Base-by-base conservation (phyloP, 2,113 vertebrate species). In the Sinocyclocheilus maitianheensis region DNA sequence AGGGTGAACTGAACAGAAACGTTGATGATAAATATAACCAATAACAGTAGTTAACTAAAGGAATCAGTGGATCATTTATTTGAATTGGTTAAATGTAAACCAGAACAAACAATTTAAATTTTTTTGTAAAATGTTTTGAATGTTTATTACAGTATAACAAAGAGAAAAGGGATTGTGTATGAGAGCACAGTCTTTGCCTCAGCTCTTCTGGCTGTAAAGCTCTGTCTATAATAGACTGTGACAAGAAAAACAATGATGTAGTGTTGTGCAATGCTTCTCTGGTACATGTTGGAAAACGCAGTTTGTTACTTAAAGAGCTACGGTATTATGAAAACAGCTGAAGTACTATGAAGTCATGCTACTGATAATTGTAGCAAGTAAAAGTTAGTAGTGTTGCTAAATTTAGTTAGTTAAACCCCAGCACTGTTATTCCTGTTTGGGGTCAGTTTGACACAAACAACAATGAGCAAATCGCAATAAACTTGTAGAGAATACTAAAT, bases 221-320 rank as follows among this genome's bases (percentile, higher is more conserved):
- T 75, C 2, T 5, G 20, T 74, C 5, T 46, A 24, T 75, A 13
- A 75, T 75, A 48, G 72, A 46, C 72, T 22, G 22, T 75, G 72
- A 46, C 72, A 75, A 48, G 43, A 75, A 48, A 48, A 75, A 75
- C 72, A 48, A 48, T 75, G 72, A 75, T 48, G 40, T 75, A 75
- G 40, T 48, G 72, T 75, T 48, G 40, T 48, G 22, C 24, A 24
- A 75, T 48, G 43, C 72, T 48, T 1, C n/a, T 24, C 22, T 75
- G 72, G 72, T 14, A 26, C 43, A 24, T 75, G 12, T 75, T 75
- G 43, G 22, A 75, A 75, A 48, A 75, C 3, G 10, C 12, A 48
- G 9, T 72, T 22, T 20, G 1, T 12, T 72, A 22, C 18, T 40
- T 72, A 4, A 72, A 40, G 37, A 72, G 34, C 18, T 12, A 11